Conservation (phyloP, 2,797 vertebrate species). For the Holocentrus rufus region DNA sequence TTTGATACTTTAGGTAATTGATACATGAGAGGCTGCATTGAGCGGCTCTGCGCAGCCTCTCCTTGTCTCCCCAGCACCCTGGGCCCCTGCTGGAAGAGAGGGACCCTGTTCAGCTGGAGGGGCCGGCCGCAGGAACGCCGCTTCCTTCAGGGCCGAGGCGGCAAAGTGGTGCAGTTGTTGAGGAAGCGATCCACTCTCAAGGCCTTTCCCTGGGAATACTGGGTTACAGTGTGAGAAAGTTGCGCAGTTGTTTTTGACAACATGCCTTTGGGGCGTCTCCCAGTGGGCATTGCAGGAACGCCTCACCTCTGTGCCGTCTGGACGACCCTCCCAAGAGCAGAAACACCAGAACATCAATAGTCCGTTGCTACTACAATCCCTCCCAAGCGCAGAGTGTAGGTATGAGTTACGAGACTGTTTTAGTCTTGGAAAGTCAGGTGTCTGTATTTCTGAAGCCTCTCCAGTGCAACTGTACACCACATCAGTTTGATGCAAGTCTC, state of each 20-base stretch:
- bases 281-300: conserved; percentile 43
- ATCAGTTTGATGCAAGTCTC: conserved; percentile 54
- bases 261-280: conserved; percentile 64
- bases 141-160: conserved; percentile 59
- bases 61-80: conserved; percentile 47
- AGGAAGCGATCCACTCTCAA: conserved; percentile 78
- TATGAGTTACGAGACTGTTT: background rate
- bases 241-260: conserved; percentile 70
- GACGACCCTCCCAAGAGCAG: conserved; percentile 13
- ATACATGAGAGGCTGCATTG: conserved; percentile 77
- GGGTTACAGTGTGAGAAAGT: conserved; percentile 85
- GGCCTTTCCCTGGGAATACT: conserved; percentile 81
- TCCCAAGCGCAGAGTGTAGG: background rate
- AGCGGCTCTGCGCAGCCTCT: conserved; percentile 50
- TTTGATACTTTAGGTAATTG: conserved; percentile 81
- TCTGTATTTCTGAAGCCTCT: conserved; percentile 6
- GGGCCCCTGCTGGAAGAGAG: conserved; percentile 59
- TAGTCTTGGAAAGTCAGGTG: conserved; percentile 26
- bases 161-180: conserved; percentile 78
- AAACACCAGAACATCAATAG: background rate
- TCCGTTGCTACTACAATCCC: background rate
- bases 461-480: conserved; percentile 54
- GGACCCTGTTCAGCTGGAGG: conserved; percentile 64
- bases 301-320: conserved; percentile 48
- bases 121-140: conserved; percentile 57